These are phyloP conservation scores for Drosophila takahashii DNA, from an alignment of 1,140 invertebrate genomes.

Conservation along the genomic window DNA sequence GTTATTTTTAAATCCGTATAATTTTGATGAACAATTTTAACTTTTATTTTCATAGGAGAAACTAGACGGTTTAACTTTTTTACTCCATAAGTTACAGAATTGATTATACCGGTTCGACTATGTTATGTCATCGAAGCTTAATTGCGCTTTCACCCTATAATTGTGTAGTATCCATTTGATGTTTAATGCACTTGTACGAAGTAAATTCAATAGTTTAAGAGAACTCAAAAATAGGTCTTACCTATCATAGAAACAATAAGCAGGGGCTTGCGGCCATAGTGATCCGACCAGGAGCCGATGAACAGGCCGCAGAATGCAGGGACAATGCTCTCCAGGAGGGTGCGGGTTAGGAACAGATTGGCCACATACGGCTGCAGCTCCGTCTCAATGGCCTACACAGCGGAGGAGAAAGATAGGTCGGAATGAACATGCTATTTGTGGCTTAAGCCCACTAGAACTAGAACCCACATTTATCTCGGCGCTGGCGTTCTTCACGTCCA, in stretches of 20 bases:
- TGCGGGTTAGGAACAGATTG: slow-evolving; percentile 86
- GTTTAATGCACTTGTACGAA: background rate
- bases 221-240: slow-evolving; percentile 54
- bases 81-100: background rate
- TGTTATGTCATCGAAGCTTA: background rate
- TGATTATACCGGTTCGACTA: background rate
- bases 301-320: slow-evolving; percentile 88
- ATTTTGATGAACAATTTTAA: too few species aligned
- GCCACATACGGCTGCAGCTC: slow-evolving; percentile 87
- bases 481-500: slow-evolving; percentile 85
- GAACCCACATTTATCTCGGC: slow-evolving; percentile 83
- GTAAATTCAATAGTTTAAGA: too few species aligned
- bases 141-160: background rate
- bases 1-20: too few species aligned
- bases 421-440: background rate
- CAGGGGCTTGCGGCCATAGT: slow-evolving; percentile 89
- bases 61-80: too few species aligned
- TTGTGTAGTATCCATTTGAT: background rate
- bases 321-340: slow-evolving; percentile 87
- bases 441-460: background rate
- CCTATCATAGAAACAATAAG: slow-evolving; percentile 86
- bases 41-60: too few species aligned
- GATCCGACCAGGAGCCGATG: slow-evolving; percentile 90
- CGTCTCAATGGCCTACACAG: slow-evolving; percentile 85
- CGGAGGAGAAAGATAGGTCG: background rate